Conservation (phyloP, 2,797 vertebrate genomes). For the Apodemus agrarius region DNA sequence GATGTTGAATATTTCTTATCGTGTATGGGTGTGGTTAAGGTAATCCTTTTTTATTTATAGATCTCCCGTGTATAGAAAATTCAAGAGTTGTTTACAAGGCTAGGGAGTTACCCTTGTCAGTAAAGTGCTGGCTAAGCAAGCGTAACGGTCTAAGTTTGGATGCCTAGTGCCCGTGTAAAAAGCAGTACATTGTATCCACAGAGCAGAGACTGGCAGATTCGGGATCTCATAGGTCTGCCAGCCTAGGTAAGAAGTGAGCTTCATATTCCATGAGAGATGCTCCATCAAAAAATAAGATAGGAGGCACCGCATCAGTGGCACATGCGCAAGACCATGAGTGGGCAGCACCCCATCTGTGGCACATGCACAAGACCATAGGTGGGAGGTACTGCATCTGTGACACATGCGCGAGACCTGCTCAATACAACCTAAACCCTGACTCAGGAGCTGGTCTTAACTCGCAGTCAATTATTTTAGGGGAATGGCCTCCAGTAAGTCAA, state of each 20-base stretch:
- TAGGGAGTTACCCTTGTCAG: background rate
- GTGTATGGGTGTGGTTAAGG: background rate
- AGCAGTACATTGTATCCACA: background rate
- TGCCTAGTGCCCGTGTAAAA: background rate
- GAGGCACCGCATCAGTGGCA: background rate
- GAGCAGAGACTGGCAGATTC: background rate
- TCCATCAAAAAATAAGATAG: background rate
- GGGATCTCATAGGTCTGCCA: no score
- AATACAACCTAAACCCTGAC: no score
- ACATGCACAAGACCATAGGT: no score
- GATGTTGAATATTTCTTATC: constrained; percentile 27
- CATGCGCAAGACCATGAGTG: no score
- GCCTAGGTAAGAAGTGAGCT: background rate
- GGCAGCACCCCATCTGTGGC: no score
- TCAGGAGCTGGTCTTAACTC: background rate
- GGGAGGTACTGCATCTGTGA: background rate
- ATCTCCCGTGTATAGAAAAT: background rate
- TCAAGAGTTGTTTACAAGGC: background rate
- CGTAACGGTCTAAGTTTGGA: background rate
- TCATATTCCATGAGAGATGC: background rate
- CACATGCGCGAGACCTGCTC: background rate
- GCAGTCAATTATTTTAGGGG: background rate
- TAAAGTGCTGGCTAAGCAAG: background rate
- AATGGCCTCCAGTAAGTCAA: background rate
- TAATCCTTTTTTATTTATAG: constrained; percentile 19